These are phyloP conservation scores for Metacarcinus magister DNA, from an alignment of 2,888 invertebrate species.

Conservation along the genomic window DNA sequence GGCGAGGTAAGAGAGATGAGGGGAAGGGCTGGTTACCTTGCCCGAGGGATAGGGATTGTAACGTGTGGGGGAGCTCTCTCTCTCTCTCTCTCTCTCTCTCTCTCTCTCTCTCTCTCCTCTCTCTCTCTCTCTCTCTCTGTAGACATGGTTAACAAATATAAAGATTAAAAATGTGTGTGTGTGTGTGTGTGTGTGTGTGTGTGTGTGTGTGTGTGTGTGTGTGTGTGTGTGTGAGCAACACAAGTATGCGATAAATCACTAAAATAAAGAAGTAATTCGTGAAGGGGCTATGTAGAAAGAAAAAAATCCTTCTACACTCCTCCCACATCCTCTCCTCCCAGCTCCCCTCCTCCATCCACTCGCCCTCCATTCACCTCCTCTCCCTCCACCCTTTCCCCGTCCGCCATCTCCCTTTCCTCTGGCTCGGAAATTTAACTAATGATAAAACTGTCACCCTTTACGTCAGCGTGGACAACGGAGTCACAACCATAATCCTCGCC, in stretches of 20 bases:
- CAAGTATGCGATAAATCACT: background rate
- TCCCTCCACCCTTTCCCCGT: background rate
- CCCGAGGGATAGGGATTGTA: background rate
- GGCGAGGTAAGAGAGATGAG: slow-evolving; percentile 18
- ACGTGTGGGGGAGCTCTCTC: background rate
- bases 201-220: slow-evolving; percentile 21
- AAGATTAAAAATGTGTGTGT: background rate
- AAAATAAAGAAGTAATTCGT: background rate
- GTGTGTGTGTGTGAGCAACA: background rate
- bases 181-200: background rate
- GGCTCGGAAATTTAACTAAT: background rate
- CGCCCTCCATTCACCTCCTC: background rate
- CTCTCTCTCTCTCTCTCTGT: slow-evolving; percentile 21
- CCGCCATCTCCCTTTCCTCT: background rate
- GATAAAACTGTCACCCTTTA: background rate
- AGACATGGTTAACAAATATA: background rate
- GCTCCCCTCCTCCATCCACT: background rate
- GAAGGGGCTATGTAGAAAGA: background rate
- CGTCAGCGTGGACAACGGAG: background rate
- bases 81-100: slow-evolving; percentile 37
- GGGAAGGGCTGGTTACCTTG: background rate
- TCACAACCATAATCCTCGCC: slow-evolving; percentile 10
- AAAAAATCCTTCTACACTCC: background rate
- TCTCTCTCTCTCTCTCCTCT: background rate
- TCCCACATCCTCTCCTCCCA: background rate